These are phyloP conservation scores for Zaprionus capensis DNA, from an alignment of 1,140 invertebrate species.

Conservation along the genomic window DNA sequence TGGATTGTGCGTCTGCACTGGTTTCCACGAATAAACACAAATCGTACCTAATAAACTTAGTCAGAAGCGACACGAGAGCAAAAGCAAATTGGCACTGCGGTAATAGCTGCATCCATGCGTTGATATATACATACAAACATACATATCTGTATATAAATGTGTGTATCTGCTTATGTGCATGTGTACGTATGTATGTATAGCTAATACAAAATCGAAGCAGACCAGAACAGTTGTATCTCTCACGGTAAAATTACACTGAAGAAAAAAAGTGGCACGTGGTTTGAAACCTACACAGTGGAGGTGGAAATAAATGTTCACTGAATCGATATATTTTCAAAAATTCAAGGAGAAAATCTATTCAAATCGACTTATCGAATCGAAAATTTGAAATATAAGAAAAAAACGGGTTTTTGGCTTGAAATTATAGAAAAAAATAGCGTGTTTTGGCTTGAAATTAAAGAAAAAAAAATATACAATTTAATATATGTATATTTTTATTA, in stretches of 20 bases:
- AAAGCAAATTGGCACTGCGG: not conserved
- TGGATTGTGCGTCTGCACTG: not conserved
- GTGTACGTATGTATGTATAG: not conserved
- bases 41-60: not conserved
- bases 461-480: too few species aligned
- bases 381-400: too few species aligned
- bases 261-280: not conserved
- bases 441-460: too few species aligned
- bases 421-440: too few species aligned
- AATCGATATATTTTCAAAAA: too few species aligned
- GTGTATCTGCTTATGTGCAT: not conserved
- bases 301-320: too few species aligned
- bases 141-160: slow-evolving; percentile 13
- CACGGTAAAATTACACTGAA: not conserved
- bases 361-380: too few species aligned
- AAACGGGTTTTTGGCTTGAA: too few species aligned
- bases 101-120: not conserved
- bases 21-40: not conserved
- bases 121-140: slow-evolving; percentile 1
- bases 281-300: not conserved
- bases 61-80: not conserved
- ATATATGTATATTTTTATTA: too few species aligned
- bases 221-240: slow-evolving; percentile 34
- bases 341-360: too few species aligned
- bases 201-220: slow-evolving; percentile 45